Evolutionary conservation across 1,140 invertebrate species (phyloP).

Genomic region (Euglossa dilemma): DNA sequence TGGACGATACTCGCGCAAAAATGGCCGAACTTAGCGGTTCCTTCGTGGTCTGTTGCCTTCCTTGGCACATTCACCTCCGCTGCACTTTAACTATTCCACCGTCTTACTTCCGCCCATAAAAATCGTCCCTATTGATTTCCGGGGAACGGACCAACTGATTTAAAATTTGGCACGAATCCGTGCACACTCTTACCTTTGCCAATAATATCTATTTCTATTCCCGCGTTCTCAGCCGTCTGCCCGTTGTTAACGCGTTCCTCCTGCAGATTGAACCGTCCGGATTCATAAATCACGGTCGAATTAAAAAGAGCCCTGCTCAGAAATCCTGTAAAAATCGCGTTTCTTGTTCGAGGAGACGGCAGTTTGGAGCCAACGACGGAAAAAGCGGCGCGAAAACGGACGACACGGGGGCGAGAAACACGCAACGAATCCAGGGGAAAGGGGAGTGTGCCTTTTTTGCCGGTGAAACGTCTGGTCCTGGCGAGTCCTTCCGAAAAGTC

Average conservation of each 20-base stretch:
- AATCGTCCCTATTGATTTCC: conserved; percentile 25
- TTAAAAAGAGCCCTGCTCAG: conserved; percentile 14
- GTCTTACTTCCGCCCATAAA: conserved; percentile 18
- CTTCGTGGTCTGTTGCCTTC: conserved; percentile 33
- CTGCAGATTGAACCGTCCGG: background rate
- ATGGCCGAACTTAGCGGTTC: conserved; percentile 34
- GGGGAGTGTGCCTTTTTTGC: background rate
- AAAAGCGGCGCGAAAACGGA: conserved; percentile 17
- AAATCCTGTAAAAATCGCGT: conserved; percentile 17
- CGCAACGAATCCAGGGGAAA: background rate
- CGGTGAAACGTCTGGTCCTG: background rate
- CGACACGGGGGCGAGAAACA: background rate
- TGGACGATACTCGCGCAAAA: conserved; percentile 32
- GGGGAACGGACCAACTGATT: background rate
- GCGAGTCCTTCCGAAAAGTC: background rate
- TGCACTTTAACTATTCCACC: conserved; percentile 33
- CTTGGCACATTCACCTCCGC: conserved; percentile 29
- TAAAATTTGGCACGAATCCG: conserved; percentile 39
- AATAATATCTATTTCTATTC: background rate
- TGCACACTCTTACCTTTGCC: conserved; percentile 7
- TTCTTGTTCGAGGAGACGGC: background rate
- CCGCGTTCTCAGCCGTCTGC: background rate
- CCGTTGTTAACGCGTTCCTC: background rate
- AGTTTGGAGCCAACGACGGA: conserved; percentile 4
- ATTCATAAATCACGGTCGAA: conserved; percentile 10